Base-by-base conservation (phyloP, 92 coral and sea anemone species). In the Hydrozoanthus gracilis region DNA sequence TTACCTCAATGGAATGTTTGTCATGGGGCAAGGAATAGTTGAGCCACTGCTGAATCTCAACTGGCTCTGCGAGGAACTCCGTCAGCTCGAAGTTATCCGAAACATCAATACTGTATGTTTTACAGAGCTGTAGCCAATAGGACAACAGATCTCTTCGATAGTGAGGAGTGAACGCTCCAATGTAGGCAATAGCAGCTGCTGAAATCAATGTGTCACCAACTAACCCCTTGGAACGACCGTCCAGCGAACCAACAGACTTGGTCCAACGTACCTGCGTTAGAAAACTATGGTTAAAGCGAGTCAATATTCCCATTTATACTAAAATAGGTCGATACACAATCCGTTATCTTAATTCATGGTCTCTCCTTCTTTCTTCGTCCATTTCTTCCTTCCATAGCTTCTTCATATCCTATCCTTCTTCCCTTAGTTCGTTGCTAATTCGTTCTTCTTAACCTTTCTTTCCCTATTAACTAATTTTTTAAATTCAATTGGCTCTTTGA, bases 161-260 rank as follows among this genome's bases (percentile, higher is more conserved):
- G 9, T 87, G 45, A 2, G 95, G 90, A 8, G 97, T 92, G 90
- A 96, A 96, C 6, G 98, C 94, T 14, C 99, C 99, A 5, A 96
- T 89, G 71, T 96, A 96, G 0, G 97, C 93, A 64, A 93, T 84
- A 14, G 97, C 94, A 6, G 98, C 99, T 8, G 95, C 92, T 0
- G 98, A 91, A 15, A 96, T 92, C 45, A 93, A 89, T 0, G 99
- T 93, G 82, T 93, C 98, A 4, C 99, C 99, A 3, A 96, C 75
- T 71, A 96, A 74, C 15, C 97, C 97, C 16, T 79, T 82, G 46
- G 93, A 84, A 46, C 71, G 87, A 48, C 89, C 89, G 15, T 83
- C 93, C 54, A 95, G 90, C 15, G 87, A 78, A 60, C 82, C 88
- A 39, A 96, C 90, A 35, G 95, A 90, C 56, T 88, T 86, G 64